phyloP scores from a whole-genome alignment of 2,797 vertebrate species.

The Phoeniculus purpureus region DNA sequence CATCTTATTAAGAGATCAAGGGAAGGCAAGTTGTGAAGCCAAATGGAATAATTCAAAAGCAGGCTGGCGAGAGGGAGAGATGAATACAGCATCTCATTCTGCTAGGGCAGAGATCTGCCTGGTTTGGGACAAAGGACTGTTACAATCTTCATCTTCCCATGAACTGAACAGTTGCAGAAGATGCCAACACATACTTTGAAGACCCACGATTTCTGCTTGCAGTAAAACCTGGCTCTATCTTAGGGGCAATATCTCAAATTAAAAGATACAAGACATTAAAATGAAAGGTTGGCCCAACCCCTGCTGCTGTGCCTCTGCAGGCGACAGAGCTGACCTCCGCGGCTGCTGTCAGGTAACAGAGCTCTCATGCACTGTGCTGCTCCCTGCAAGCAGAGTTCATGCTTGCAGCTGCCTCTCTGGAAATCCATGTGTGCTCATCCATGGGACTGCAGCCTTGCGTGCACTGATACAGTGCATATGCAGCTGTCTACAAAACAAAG shows the following conservation, averaged over 20 bases:
- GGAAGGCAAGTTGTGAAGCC: slow-evolving; percentile 1
- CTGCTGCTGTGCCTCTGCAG: background rate
- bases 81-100: background rate
- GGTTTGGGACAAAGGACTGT: background rate
- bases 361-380: background rate
- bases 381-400: background rate
- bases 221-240: background rate
- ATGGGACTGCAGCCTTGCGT: background rate
- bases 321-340: background rate
- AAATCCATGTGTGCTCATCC: background rate
- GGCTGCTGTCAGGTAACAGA: background rate
- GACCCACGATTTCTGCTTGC: background rate
- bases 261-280: background rate
- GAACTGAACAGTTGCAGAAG: background rate
- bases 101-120: background rate
- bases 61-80: background rate
- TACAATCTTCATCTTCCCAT: background rate
- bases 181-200: background rate
- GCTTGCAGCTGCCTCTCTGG: background rate
- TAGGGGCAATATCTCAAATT: background rate
- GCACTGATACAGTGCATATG: background rate
- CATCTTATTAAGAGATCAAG: slow-evolving; percentile 13
- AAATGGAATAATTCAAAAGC: background rate
- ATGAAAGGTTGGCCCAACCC: background rate
- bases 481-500: background rate